A percentile compares a stretch with the other conserved stretches of the same genome.
These are phyloP conservation scores for Tetropium fuscum DNA, from an alignment of 2,888 invertebrate genomes.

Conservation along the genomic window DNA sequence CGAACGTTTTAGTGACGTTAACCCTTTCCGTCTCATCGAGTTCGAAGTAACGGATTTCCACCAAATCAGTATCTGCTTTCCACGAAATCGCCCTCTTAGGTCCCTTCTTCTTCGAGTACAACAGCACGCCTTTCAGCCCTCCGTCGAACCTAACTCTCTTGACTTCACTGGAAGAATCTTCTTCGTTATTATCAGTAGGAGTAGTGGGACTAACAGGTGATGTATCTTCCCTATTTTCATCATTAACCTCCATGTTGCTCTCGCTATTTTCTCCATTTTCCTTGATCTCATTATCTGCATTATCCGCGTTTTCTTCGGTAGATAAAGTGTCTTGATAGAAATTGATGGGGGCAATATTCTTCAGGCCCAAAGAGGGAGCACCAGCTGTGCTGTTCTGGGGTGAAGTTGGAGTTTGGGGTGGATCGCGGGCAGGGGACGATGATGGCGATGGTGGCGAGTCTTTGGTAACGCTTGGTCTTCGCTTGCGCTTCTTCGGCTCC, in stretches of 20 bases:
- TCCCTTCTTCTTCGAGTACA: slow-evolving; percentile 80
- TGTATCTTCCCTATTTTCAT: slow-evolving; percentile 52
- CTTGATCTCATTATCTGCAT: slow-evolving; percentile 58
- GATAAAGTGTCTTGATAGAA: slow-evolving; percentile 92
- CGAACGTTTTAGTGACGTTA: slow-evolving; percentile 92
- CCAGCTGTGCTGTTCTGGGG: slow-evolving; percentile 52
- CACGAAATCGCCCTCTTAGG: slow-evolving; percentile 82
- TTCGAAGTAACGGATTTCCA: slow-evolving; percentile 90
- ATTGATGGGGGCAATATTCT: slow-evolving; percentile 72
- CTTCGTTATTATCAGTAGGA: slow-evolving; percentile 65
- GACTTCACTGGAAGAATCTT: slow-evolving; percentile 49
- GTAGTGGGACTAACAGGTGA: slow-evolving; percentile 41
- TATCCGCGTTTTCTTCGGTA: slow-evolving; percentile 59
- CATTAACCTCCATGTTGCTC: slow-evolving; percentile 47
- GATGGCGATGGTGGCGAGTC: slow-evolving; percentile 64
- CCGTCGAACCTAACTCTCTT: slow-evolving; percentile 62
- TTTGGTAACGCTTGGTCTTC: slow-evolving; percentile 78
- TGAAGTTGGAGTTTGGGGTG: slow-evolving; percentile 50
- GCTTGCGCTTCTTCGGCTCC: slow-evolving; percentile 83
- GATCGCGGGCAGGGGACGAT: slow-evolving; percentile 55
- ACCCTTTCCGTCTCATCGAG: slow-evolving; percentile 96
- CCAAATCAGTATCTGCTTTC: slow-evolving; percentile 83
- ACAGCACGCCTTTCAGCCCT: slow-evolving; percentile 80
- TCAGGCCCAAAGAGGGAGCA: slow-evolving; percentile 61
- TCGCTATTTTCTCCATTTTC: slow-evolving; percentile 50